Evolutionary conservation across 2,113 vertebrate genomes (phyloP).

Genomic region (Columbina picui): DNA sequence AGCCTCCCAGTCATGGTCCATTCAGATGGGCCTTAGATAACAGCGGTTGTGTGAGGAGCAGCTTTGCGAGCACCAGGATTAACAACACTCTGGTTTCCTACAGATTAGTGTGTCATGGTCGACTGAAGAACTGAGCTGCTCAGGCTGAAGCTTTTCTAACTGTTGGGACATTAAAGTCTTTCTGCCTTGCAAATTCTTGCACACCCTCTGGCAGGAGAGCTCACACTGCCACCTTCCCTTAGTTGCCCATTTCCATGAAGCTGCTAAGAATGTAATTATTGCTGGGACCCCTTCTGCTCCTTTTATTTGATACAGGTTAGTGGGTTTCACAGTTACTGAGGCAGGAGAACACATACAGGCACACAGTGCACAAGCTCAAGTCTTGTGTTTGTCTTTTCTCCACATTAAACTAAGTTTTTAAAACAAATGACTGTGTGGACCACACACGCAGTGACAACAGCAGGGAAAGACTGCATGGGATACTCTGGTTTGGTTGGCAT

Average conservation of each 20-base stretch:
- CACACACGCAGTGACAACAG: accelerated
- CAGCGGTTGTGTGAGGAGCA: background rate
- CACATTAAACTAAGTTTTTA: background rate
- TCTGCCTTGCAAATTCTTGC: background rate
- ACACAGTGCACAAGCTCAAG: accelerated
- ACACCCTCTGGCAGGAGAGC: background rate
- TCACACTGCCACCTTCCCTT: background rate
- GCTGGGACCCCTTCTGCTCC: background rate
- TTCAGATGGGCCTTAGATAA: background rate
- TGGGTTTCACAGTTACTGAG: background rate
- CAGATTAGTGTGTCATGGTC: background rate
- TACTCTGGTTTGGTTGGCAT: background rate
- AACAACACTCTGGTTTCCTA: background rate
- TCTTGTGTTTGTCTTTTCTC: background rate
- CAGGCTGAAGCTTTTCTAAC: background rate
- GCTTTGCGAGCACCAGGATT: background rate
- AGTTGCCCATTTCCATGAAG: background rate
- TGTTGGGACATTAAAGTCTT: background rate
- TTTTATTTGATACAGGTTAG: background rate
- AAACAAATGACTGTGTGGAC: background rate
- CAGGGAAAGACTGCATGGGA: background rate
- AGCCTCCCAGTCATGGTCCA: background rate
- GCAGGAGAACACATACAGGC: background rate
- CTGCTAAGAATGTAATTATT: background rate
- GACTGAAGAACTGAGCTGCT: background rate